Percentiles rank a stretch among this genome's conserved stretches.
phyloP scores from a whole-genome alignment of 2,113 vertebrate genomes.

The Syrrhaptes paradoxus region DNA sequence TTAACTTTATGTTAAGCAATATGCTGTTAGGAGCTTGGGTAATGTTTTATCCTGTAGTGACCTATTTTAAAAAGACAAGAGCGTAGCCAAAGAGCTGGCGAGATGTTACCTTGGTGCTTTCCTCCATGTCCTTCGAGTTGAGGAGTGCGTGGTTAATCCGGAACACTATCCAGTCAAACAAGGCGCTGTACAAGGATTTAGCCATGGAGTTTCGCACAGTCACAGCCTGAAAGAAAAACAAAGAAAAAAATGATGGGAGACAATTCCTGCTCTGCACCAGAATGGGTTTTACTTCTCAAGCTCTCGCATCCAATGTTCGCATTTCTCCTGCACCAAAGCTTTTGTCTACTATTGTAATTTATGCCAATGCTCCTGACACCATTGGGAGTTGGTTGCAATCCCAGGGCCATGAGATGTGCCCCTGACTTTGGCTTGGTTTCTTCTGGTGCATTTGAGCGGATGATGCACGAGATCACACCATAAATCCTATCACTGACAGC shows the following conservation, averaged over 20 bases:
- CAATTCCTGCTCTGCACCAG: neutral
- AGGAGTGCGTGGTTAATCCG: constrained; percentile 98
- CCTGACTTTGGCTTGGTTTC: neutral
- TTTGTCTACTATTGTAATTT: neutral
- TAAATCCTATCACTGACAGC: neutral
- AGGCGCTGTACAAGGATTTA: constrained; percentile 94
- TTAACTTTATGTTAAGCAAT: neutral
- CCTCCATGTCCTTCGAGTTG: constrained; percentile 91
- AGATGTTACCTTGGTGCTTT: constrained; percentile 84
- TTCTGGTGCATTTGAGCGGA: neutral
- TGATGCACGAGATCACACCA: neutral
- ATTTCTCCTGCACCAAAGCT: neutral
- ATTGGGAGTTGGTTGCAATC: accelerated
- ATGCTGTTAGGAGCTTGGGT: neutral
- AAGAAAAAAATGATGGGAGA: neutral
- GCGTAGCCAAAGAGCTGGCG: neutral
- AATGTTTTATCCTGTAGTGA: neutral
- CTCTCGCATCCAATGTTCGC: accelerated
- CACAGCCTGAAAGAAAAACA: constrained; percentile 80
- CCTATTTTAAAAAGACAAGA: neutral
- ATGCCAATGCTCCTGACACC: accelerated
- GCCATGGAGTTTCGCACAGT: constrained; percentile 97
- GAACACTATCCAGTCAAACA: constrained; percentile 99
- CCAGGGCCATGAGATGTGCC: neutral
- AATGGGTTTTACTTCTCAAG: neutral